phyloP scores from a whole-genome alignment of 2,888 invertebrate genomes.

The Lysandra coridon region DNA sequence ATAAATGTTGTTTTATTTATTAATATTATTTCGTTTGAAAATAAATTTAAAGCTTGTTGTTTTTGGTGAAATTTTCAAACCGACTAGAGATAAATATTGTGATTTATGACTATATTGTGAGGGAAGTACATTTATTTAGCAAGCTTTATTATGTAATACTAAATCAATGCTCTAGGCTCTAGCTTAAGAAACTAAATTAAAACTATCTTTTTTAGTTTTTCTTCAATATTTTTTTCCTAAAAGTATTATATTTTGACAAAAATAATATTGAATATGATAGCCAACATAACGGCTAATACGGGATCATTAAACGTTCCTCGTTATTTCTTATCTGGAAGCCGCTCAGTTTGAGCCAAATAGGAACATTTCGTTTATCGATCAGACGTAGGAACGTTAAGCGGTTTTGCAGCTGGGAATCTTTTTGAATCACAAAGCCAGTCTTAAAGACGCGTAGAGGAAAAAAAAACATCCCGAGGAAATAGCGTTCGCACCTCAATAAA shows the following conservation, averaged over 20 bases:
- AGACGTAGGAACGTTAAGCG: conserved; percentile 60
- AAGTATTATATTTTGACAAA: background rate
- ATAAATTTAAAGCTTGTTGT: too few species aligned
- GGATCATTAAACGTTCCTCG: conserved; percentile 29
- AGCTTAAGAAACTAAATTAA: too few species aligned
- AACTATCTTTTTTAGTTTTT: background rate
- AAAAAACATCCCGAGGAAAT: conserved; percentile 73
- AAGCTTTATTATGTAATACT: too few species aligned
- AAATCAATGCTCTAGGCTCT: too few species aligned
- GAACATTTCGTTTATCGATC: conserved; percentile 55
- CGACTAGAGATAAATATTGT: too few species aligned
- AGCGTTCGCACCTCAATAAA: conserved; percentile 71
- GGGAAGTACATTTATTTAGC: too few species aligned
- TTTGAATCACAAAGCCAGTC: conserved; percentile 78
- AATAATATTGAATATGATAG: background rate
- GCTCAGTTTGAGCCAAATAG: conserved; percentile 40
- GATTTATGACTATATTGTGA: too few species aligned
- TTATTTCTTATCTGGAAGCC: conserved; percentile 36
- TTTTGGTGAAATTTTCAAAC: too few species aligned
- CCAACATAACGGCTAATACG: conserved; percentile 19
- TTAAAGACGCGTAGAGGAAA: conserved; percentile 74
- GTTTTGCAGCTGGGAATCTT: conserved; percentile 72
- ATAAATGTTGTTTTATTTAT: too few species aligned
- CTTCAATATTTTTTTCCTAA: background rate
- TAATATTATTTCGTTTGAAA: too few species aligned